These are phyloP conservation scores for Drosophila subpulchrella DNA, from an alignment of 1,140 invertebrate genomes.

Conservation along the genomic window DNA sequence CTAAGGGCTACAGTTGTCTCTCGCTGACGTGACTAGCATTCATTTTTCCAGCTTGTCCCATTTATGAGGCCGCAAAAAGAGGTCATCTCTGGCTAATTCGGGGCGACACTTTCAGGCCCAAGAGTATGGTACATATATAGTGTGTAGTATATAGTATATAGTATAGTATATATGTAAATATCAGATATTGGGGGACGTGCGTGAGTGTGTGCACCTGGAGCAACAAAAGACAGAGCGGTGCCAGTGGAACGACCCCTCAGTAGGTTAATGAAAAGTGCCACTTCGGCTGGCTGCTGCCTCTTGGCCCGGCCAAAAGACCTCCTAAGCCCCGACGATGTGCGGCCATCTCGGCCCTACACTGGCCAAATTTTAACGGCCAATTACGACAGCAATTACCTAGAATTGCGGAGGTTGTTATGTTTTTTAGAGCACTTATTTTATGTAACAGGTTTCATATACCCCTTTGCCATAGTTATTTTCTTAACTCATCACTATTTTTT, in stretches of 20 bases:
- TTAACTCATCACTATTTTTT: no score
- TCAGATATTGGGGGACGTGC: constrained; percentile 11
- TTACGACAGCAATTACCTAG: not conserved
- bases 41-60: constrained; percentile 47
- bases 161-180: constrained; percentile 2
- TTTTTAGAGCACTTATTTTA: not conserved
- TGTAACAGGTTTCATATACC: not conserved
- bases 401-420: not conserved
- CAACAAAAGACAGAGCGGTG: constrained; percentile 59
- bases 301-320: constrained; percentile 14
- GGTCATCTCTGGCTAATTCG: constrained; percentile 57
- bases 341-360: constrained; percentile 26
- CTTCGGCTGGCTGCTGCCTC: constrained; percentile 29
- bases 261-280: constrained; percentile 73
- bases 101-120: constrained; percentile 34
- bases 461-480: no score
- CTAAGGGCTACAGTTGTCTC: constrained; percentile 37
- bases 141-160: not conserved
- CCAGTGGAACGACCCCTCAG: constrained; percentile 77
- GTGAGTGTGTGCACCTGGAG: constrained; percentile 8
- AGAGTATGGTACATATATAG: constrained; percentile 9
- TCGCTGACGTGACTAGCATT: constrained; percentile 57
- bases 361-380: not conserved
- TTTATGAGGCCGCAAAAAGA: constrained; percentile 55
- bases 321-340: constrained; percentile 18